Base-by-base conservation (phyloP, 1,140 invertebrate genomes). In the Pseudomyrmex pallidus region DNA sequence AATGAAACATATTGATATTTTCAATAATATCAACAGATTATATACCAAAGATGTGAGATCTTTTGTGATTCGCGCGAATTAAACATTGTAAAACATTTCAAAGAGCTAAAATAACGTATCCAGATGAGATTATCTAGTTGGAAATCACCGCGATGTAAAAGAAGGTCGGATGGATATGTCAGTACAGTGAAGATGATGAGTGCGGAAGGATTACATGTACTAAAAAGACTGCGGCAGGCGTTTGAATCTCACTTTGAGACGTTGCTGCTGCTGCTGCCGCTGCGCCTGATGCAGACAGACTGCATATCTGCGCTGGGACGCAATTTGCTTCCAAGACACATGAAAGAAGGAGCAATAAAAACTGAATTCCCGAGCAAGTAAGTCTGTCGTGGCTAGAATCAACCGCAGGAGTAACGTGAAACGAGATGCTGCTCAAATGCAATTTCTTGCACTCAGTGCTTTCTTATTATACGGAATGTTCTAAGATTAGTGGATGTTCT, bases 191-290 rank as follows among this genome's bases (percentile, higher is more conserved):
- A 35, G 76, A 59, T 56, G 64, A 78, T 78, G 54, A 70, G 66
- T 80, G 68, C 66, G 52, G 22, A 61, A 48, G 56, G 54, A 80
- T 70, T 72, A 80, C 64, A 25, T 25, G 70, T 70, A 80, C 66
- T 72, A 78, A 78, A 46, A 61, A 80, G 66, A 44, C 35, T 7
- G 59, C 52, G 44, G 50, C 17, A 15, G 15, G 76, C 52, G 54
- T 59, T 80, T 80, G 66, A 59, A 50, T 80, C 66, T 80, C 66
- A 61, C 76, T 80, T 70, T 80, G 66, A 80, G 12, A 80, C 54
- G 52, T 20, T 54, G 74, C 4, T 7, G 35, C 35, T 35, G 17
- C 4, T 7, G 35, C 35, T 35, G 17, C 4, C 56, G 62, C 62
- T 59, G 76, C 64, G 54, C 22, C 15, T 70, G 76, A 70, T 56